Conservation (phyloP, 2,113 vertebrate species). For the Beaufortia kweichowensis region DNA sequence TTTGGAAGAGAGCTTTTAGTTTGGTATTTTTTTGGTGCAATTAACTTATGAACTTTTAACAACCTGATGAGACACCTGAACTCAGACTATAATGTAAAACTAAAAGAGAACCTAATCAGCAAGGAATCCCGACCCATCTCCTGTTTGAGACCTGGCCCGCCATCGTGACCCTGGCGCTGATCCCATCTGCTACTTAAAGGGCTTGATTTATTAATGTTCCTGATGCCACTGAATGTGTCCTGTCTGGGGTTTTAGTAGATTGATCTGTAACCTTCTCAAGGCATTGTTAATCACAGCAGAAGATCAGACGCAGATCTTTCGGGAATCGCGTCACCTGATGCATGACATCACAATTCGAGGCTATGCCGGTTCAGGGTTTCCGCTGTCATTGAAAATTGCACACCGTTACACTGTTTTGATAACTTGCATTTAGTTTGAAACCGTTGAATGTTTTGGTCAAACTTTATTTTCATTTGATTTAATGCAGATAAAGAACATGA, state of each 20-base stretch:
- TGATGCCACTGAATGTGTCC: slow-evolving; percentile 60
- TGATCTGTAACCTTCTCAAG: slow-evolving; percentile 44
- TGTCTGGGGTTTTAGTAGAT: slow-evolving; percentile 58
- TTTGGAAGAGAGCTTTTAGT: too few relatives aligned
- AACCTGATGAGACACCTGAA: slow-evolving; percentile 15
- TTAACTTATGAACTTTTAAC: too few relatives aligned
- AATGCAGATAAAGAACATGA: background rate
- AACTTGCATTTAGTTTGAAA: background rate
- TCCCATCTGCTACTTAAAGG: slow-evolving; percentile 56
- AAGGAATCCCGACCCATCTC: slow-evolving; percentile 41
- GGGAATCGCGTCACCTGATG: slow-evolving; percentile 18
- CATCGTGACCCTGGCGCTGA: slow-evolving; percentile 50
- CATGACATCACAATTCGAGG: background rate
- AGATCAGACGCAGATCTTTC: slow-evolving; percentile 31
- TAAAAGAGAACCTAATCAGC: slow-evolving; percentile 36
- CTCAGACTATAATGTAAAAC: background rate
- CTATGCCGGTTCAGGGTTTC: background rate
- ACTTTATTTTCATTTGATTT: background rate
- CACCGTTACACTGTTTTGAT: background rate
- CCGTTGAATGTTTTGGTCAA: background rate
- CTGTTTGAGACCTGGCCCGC: slow-evolving; percentile 31
- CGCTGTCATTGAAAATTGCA: too few relatives aligned
- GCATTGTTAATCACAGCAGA: slow-evolving; percentile 50
- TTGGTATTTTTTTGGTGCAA: too few relatives aligned
- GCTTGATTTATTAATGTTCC: slow-evolving; percentile 61